A percentile compares a stretch with the other conserved stretches of the same genome.
phyloP scores from a whole-genome alignment of 2,113 vertebrate species.

The Malaclemys terrapin region DNA sequence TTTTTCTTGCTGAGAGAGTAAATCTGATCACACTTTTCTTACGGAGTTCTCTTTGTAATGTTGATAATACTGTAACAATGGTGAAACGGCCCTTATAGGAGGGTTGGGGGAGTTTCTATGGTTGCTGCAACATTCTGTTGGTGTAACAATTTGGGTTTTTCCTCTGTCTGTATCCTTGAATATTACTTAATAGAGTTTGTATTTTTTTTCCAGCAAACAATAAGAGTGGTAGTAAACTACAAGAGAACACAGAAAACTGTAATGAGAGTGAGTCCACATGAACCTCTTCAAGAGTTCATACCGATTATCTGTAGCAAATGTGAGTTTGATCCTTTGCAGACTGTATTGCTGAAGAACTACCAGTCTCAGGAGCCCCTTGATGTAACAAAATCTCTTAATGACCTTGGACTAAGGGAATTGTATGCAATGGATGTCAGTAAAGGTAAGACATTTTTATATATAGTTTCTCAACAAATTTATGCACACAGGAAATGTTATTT shows the following conservation, averaged over 20 bases:
- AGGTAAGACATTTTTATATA: conserved; percentile 78
- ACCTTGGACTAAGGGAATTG: conserved; percentile 91
- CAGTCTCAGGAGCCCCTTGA: conserved; percentile 90
- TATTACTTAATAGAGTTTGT: conserved; percentile 20
- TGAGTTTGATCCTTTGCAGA: conserved; percentile 90
- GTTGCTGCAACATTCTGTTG: neutral
- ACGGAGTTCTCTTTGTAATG: neutral
- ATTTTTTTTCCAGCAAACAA: conserved; percentile 87
- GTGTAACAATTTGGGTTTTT: neutral
- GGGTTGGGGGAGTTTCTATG: neutral
- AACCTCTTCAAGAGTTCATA: conserved; percentile 86
- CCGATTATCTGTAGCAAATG: conserved; percentile 94
- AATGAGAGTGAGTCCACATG: conserved; percentile 90
- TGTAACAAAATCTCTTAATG: conserved; percentile 90
- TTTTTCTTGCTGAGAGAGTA: neutral
- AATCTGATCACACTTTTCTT: neutral
- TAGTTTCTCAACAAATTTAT: neutral
- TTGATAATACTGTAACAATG: neutral
- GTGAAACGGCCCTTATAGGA: neutral
- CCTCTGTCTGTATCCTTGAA: neutral
- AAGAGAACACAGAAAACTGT: conserved; percentile 96
- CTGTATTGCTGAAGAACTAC: conserved; percentile 87
- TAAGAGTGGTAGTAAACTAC: conserved; percentile 96
- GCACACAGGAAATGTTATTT: neutral
- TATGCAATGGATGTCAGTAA: conserved; percentile 91